Evolutionary conservation across 2,113 vertebrate genomes (phyloP).

Genomic region (Neopipo cinnamomea): DNA sequence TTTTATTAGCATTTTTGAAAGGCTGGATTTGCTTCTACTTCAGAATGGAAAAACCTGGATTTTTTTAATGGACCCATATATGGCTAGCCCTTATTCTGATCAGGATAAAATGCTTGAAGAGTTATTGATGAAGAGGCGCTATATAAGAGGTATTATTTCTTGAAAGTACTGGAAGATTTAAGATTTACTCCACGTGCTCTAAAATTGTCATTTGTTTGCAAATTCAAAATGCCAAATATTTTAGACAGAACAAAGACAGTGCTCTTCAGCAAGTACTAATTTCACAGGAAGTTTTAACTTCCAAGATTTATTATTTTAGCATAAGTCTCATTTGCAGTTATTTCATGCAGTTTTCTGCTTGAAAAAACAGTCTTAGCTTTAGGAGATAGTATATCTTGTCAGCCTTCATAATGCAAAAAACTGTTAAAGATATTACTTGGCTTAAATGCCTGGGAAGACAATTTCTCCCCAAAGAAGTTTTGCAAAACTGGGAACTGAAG

Average conservation of each 20-base stretch:
- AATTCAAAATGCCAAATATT: not conserved
- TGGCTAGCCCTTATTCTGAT: not conserved
- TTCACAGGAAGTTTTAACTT: slow-evolving; percentile 54
- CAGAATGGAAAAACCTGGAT: not conserved
- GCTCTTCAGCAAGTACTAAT: slow-evolving; percentile 22
- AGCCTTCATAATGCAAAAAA: slow-evolving; percentile 24
- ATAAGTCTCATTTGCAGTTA: slow-evolving; percentile 49
- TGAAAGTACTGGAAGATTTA: not conserved
- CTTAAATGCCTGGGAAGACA: slow-evolving; percentile 14
- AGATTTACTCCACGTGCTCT: not conserved
- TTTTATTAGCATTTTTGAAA: slow-evolving; percentile 27
- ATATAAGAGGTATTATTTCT: not conserved
- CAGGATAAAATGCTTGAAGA: not conserved
- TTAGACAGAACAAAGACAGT: slow-evolving; percentile 12
- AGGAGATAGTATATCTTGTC: slow-evolving; percentile 50
- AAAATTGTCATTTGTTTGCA: not conserved
- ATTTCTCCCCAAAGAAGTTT: slow-evolving; percentile 41
- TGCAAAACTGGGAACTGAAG: slow-evolving; percentile 8
- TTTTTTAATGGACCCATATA: not conserved
- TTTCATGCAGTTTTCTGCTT: slow-evolving; percentile 50
- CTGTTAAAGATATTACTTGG: slow-evolving; percentile 36
- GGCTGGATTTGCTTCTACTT: not conserved
- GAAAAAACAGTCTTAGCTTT: slow-evolving; percentile 48
- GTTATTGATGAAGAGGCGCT: not conserved
- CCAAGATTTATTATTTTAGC: slow-evolving; percentile 44